Evolutionary conservation across 64 coral and sea anemone genomes (phyloP).

Genomic region (Montipora capricornis): DNA sequence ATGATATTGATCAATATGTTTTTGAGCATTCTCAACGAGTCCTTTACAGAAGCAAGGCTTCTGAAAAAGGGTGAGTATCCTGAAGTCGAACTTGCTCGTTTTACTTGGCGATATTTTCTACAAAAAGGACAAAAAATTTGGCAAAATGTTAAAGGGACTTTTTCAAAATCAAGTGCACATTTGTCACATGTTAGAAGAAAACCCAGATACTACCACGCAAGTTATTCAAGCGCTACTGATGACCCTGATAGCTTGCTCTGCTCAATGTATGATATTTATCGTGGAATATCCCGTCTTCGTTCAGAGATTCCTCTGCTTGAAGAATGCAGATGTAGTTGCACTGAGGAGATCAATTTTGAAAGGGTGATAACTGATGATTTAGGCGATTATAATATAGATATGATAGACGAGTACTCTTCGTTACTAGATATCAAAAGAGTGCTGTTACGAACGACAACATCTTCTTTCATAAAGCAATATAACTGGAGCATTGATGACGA

Average conservation of each 20-base stretch:
- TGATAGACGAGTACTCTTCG: constrained; percentile 14
- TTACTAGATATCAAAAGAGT: neutral
- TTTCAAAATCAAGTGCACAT: neutral
- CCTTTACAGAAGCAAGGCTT: constrained; percentile 30
- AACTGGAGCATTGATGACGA: neutral
- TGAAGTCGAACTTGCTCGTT: constrained; percentile 22
- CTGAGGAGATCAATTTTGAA: neutral
- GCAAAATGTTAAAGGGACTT: neutral
- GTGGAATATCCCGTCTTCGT: neutral
- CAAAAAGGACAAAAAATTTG: neutral
- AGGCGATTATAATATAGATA: neutral
- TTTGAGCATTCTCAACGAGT: constrained; percentile 71
- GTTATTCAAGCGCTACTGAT: neutral
- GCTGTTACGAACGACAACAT: neutral
- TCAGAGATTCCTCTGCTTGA: neutral
- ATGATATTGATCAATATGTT: constrained; percentile 75
- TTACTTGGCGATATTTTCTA: constrained; percentile 3
- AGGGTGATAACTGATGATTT: neutral
- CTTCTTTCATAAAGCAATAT: neutral
- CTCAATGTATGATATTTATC: neutral
- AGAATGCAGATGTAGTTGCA: neutral
- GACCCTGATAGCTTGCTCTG: neutral
- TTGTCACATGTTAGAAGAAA: neutral
- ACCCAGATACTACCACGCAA: neutral
- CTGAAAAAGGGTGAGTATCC: constrained; percentile 11